A percentile compares a stretch with the other conserved stretches of the same genome.
Conservation (phyloP, 2,797 vertebrate genomes). For the Chromobotia macracanthus region DNA sequence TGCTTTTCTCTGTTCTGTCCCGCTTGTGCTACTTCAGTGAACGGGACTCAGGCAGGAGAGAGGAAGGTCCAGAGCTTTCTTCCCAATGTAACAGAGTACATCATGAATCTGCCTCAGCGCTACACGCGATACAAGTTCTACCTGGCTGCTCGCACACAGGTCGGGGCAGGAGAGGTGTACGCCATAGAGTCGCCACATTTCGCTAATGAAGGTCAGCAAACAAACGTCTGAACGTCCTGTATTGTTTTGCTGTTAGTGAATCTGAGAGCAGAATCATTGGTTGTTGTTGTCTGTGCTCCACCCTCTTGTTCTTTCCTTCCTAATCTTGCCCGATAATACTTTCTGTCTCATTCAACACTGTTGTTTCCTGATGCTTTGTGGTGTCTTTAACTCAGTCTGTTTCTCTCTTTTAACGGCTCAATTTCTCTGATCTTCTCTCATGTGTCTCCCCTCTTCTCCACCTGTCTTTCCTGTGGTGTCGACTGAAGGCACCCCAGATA, state of each 20-base stretch:
- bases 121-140: conserved; percentile 86
- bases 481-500: conserved; percentile 89
- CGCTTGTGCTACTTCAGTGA: conserved; percentile 77
- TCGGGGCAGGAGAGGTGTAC: conserved; percentile 83
- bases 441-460: conserved; percentile 73
- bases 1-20: neutral
- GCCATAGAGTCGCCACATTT: conserved; percentile 84
- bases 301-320: conserved; percentile 43
- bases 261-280: conserved; percentile 50
- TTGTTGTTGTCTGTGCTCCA: conserved; percentile 48
- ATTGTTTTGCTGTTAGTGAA: conserved; percentile 10
- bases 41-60: conserved; percentile 80
- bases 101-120: conserved; percentile 82
- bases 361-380: conserved; percentile 41
- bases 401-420: conserved; percentile 58
- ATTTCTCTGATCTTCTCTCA: conserved; percentile 71
- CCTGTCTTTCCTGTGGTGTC: conserved; percentile 72
- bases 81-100: conserved; percentile 86
- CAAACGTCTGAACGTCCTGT: neutral
- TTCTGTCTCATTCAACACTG: conserved; percentile 38
- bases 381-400: conserved; percentile 47
- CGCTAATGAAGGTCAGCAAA: conserved; percentile 87
- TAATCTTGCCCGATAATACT: conserved; percentile 38
- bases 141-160: conserved; percentile 87
- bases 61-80: conserved; percentile 79